phyloP scores from a whole-genome alignment of 2,888 invertebrate species.

The Ptycholaimellus sp. region DNA sequence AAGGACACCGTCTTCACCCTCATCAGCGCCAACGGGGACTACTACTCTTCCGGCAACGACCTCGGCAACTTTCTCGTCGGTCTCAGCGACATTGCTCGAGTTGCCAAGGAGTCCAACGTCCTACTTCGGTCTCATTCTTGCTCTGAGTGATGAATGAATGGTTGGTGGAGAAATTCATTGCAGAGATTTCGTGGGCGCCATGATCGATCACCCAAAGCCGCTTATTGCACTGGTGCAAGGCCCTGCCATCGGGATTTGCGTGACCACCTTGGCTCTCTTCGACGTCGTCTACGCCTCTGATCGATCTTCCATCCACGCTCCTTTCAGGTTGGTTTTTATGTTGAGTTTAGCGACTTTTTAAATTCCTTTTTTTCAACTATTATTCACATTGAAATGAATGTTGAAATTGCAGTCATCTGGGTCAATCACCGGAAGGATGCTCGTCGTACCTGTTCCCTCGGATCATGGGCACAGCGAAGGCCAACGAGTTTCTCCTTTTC shows the following conservation, averaged over 20 bases:
- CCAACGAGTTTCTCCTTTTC: constrained; percentile 38
- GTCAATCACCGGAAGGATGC: constrained; percentile 65
- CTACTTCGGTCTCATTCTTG: constrained; percentile 16
- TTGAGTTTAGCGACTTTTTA: constrained; percentile 67
- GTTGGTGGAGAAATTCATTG: constrained; percentile 13
- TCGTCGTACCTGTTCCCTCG: constrained; percentile 60
- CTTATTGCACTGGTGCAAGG: constrained; percentile 71
- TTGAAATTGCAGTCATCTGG: constrained; percentile 48
- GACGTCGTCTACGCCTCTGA: constrained; percentile 71
- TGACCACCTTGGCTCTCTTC: constrained; percentile 56
- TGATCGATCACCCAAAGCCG: constrained; percentile 65
- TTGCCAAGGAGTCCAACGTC: constrained; percentile 23
- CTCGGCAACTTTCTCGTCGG: constrained; percentile 30
- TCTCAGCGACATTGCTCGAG: constrained; percentile 21
- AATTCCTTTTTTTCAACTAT: too few species aligned
- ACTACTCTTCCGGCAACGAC: constrained; percentile 65
- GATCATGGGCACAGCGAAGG: constrained; percentile 57
- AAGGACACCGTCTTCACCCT: constrained; percentile 42
- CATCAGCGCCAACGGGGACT: constrained; percentile 48
- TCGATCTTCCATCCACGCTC: too few species aligned
- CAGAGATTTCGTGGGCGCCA: constrained; percentile 44
- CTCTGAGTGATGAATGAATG: not conserved
- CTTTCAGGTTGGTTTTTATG: too few species aligned
- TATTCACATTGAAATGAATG: too few species aligned
- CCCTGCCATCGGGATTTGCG: constrained; percentile 68